Base-by-base conservation (phyloP, 2,113 vertebrate genomes). In the Nannobrachium achirus region DNA sequence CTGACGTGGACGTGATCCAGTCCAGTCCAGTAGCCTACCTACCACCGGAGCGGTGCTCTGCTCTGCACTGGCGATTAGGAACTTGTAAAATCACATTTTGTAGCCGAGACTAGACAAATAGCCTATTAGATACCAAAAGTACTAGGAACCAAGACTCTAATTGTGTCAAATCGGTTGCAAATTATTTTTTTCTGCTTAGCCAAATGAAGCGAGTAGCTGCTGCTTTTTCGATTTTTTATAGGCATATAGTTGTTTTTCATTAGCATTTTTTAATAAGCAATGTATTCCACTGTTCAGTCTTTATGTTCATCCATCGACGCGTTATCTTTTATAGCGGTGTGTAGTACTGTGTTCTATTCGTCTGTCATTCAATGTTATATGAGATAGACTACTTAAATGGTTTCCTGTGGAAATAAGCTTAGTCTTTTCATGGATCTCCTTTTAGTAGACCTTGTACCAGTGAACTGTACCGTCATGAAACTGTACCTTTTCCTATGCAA, bases 1-100 rank as follows among this genome's bases (percentile, higher is more conserved):
- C 89, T 92, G 91, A 92, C 91, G 91, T 92, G 91, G 91, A 91
- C 86, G 10, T 10, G 57, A 38, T 13, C 25, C 20, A 1, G 8
- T 33, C n/a, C n/a, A n/a, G n/a, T n/a, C n/a, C n/a, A n/a, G n/a
- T n/a, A n/a, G n/a, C n/a, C n/a, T n/a, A n/a, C n/a, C n/a, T n/a
- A n/a, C n/a, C 45, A 10, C 40, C 51, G 40, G 16, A 18, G n/a
- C n/a, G 11, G 10, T n/a, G 2, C 2, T 51, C 2, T 7, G 20
- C 9, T 15, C 53, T 41, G 11, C 50, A 60, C 0, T 50, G 48
- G n/a, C 7, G 16, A 50, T 50, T 50, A 10, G 16, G 48, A 50
- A 50, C 16, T 7, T 10, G 48, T 50, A 8, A 8, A 50, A 19
- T 20, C 10, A 11, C 19, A 53, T 53, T n/a, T 18, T 53, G 16